Base-by-base conservation (phyloP, 2,888 invertebrate genomes). In the Andrena dorsata region DNA sequence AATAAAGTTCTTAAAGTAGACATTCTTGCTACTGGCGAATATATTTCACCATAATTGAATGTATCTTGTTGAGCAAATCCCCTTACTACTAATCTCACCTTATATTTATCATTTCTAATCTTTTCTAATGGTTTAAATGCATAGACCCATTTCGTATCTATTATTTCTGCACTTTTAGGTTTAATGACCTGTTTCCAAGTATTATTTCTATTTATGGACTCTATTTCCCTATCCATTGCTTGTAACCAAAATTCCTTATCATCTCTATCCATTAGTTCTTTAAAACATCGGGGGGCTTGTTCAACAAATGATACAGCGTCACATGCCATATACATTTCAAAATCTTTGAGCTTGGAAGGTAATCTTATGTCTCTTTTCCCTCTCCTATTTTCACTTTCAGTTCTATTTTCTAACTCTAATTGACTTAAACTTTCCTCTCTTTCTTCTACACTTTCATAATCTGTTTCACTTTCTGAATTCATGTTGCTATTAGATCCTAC, bases 51-150 rank as follows among this genome's bases (percentile, higher is more conserved):
- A 81, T 89, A 91, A 68, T 90, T 86, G 8, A 77, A 82, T 35
- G 78, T 63, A 51, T 89, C 82, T 72, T 87, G 70, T 71, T 92
- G 91, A 49, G 85, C 89, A 87, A 89, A 92, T 20, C 90, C 90
- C 71, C 86, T 83, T 2, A 60, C 70, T 7, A 82, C 78, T 53
- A 82, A 41, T 8, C 82, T 35, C 7, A 90, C 90, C 26, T 91
- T 90, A n/a, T 91, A 69, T 51, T 90, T 83, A n/a, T 90, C 88
- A 70, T 90, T 88, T 63, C 88, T 89, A 69, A 68, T 75, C 7
- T 86, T 82, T 23, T 89, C 76, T 41, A 84, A 76, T 79, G 90
- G 88, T 86, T 83, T 88, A 86, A 88, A 80, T 68, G 82, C 20
- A 58, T 89, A 90, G 90, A 78, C 72, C 78, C 72, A 77, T 68